Evolutionary conservation across 1,140 invertebrate species (phyloP).

Genomic region (Neodiprion virginianus): DNA sequence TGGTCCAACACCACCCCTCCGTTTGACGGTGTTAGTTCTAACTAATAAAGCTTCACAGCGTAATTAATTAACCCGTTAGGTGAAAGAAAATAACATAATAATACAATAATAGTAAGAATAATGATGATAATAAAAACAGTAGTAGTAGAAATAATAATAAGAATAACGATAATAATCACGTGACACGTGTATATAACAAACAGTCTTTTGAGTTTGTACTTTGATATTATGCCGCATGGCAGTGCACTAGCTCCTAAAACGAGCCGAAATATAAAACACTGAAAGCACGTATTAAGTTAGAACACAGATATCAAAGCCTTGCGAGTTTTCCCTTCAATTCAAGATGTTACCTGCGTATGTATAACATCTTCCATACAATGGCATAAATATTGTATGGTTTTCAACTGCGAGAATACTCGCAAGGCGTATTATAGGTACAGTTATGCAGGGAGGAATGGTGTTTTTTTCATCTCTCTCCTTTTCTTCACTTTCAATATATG

Average conservation of each 20-base stretch:
- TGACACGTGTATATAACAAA: neutral
- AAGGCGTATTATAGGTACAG: neutral
- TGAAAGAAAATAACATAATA: neutral
- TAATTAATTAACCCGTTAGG: conserved; percentile 36
- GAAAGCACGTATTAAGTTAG: conserved; percentile 5
- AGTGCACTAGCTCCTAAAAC: neutral
- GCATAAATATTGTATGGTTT: no score
- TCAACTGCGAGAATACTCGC: neutral
- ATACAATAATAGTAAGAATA: neutral
- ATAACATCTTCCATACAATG: no score
- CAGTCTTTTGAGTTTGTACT: conserved; percentile 7
- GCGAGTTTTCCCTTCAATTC: neutral
- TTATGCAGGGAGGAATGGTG: neutral
- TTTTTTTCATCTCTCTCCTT: neutral
- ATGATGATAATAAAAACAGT: neutral
- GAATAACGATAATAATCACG: neutral
- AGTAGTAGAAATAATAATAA: neutral
- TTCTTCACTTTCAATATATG: no score
- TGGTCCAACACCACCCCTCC: conserved; percentile 10
- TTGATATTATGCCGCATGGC: neutral
- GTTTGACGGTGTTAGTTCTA: conserved; percentile 50
- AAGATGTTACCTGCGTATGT: neutral
- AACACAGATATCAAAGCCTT: conserved; percentile 5
- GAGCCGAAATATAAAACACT: neutral
- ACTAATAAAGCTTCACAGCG: conserved; percentile 53